Evolutionary conservation across 2,888 invertebrate genomes (phyloP).

Genomic region (Palloptera scutellata): DNA sequence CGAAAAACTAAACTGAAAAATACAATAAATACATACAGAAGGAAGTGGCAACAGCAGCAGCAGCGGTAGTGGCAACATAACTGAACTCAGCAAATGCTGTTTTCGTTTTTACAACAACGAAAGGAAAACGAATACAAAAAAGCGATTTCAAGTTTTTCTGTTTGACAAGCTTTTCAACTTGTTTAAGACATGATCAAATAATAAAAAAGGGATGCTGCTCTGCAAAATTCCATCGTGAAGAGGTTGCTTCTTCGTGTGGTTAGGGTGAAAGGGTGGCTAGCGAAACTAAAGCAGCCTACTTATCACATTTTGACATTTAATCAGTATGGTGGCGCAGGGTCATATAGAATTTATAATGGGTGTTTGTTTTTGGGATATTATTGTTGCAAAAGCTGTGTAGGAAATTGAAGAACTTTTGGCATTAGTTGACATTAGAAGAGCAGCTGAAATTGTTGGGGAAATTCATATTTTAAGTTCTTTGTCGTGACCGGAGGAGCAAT

Average conservation of each 20-base stretch:
- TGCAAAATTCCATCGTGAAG: conserved; percentile 30
- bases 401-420: conserved; percentile 22
- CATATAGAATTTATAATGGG: neutral
- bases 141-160: conserved; percentile 4
- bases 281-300: neutral
- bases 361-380: neutral
- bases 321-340: conserved; percentile 16
- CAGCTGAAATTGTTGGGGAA: neutral
- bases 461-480: no score
- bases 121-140: neutral
- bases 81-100: no score
- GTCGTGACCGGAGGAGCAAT: no score
- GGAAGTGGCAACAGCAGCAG: neutral
- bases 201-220: neutral
- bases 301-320: conserved; percentile 34
- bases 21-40: neutral
- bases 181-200: conserved; percentile 1
- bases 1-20: neutral
- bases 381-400: conserved; percentile 16
- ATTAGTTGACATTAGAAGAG: neutral
- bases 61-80: neutral
- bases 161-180: conserved; percentile 24
- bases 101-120: neutral
- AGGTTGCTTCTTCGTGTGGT: conserved; percentile 22
- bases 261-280: neutral